A percentile compares a stretch with the other conserved stretches of the same genome.
Evolutionary conservation across 2,113 vertebrate species (phyloP).

Genomic region (Siphamia tubifer): DNA sequence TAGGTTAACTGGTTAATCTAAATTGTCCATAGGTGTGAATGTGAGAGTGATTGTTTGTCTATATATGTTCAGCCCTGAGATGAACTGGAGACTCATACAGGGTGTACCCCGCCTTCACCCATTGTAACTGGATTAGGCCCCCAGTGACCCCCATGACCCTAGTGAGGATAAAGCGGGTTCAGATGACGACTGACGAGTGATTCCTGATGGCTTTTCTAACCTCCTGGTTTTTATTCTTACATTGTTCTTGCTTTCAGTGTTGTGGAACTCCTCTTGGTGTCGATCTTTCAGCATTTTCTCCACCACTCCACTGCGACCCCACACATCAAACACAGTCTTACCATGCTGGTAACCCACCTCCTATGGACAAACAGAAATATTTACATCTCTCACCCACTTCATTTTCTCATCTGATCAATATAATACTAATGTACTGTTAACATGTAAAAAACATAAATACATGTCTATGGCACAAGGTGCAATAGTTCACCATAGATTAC

Average conservation of each 20-base stretch:
- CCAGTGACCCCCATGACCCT: too few relatives aligned
- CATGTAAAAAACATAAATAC: neutral
- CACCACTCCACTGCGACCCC: conserved; percentile 89
- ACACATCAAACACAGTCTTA: conserved; percentile 91
- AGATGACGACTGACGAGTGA: too few relatives aligned
- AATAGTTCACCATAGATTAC: too few relatives aligned
- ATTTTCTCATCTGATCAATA: neutral
- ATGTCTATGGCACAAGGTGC: too few relatives aligned
- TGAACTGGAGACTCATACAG: too few relatives aligned
- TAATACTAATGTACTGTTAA: neutral
- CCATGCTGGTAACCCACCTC: conserved; percentile 95
- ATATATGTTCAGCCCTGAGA: too few relatives aligned
- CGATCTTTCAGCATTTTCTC: conserved; percentile 93
- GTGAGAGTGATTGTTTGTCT: too few relatives aligned
- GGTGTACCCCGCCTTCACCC: too few relatives aligned
- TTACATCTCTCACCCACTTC: neutral
- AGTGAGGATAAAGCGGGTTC: too few relatives aligned
- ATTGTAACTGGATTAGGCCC: too few relatives aligned
- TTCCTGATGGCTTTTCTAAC: neutral
- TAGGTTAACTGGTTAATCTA: too few relatives aligned
- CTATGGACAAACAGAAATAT: conserved; percentile 63
- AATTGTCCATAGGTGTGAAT: too few relatives aligned
- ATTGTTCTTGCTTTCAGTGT: conserved; percentile 81
- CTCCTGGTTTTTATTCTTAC: conserved; percentile 73
- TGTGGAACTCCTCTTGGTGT: conserved; percentile 85